A percentile compares a stretch with the other conserved stretches of the same genome.
Conservation (phyloP, 2,797 vertebrate genomes). For the Pseudocheirus occidentalis region DNA sequence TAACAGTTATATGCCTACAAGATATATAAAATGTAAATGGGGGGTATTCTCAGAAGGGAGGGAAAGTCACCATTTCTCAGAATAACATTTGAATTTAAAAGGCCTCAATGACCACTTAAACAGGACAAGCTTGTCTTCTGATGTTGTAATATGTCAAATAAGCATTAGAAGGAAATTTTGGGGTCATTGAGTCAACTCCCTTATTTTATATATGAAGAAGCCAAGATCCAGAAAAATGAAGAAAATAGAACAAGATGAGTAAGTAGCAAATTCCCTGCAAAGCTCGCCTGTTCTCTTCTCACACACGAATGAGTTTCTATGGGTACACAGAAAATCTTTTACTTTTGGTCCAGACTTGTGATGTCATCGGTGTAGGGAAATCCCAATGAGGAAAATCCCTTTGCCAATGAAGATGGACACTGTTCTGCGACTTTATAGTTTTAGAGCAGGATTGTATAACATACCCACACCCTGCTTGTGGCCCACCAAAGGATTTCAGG, state of each 20-base stretch:
- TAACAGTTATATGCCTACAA: not conserved
- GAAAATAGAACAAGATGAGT: not conserved
- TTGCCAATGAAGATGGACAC: not conserved
- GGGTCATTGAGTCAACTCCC: not conserved
- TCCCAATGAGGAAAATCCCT: not conserved
- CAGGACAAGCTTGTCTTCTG: not conserved
- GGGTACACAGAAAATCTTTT: not conserved
- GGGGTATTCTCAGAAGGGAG: slow-evolving; percentile 33
- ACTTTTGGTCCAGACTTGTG: not conserved
- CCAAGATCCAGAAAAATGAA: not conserved
- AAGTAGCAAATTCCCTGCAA: not conserved
- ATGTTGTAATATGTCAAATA: not conserved
- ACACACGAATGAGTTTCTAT: not conserved
- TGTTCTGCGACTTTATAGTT: no score
- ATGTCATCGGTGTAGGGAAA: not conserved
- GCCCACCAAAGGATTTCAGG: no score
- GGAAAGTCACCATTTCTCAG: slow-evolving; percentile 6
- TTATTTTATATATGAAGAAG: not conserved
- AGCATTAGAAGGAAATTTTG: not conserved
- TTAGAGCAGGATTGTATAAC: no score
- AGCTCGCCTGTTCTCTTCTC: no score
- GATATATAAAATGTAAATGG: not conserved
- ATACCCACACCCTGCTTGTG: no score
- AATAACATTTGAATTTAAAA: slow-evolving; percentile 4
- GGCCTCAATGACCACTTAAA: not conserved